Evolutionary conservation across 35 echinoderm and acorn worm genomes (phyloP).

Genomic region (Diadema setosum): DNA sequence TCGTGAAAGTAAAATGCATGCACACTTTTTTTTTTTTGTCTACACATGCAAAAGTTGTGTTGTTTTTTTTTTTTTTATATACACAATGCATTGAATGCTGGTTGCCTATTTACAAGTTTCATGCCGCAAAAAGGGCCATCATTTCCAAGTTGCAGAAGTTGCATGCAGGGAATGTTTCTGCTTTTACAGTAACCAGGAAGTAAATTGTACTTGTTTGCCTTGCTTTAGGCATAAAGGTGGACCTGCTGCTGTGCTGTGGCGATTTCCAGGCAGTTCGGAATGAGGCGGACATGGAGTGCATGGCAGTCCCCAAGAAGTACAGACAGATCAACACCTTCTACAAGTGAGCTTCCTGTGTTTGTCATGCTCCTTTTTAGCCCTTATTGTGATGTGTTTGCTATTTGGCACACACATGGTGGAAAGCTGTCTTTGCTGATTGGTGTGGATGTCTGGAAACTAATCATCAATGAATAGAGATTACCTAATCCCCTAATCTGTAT

Average conservation of each 20-base stretch:
- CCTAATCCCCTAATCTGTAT: no score
- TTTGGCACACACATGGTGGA: no score
- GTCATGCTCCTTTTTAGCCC: no score
- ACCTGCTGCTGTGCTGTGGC: constrained; percentile 92
- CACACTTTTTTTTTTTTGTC: not conserved
- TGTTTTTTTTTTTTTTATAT: not conserved
- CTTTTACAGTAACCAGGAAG: not conserved
- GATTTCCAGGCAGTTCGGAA: constrained; percentile 96
- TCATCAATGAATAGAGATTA: no score
- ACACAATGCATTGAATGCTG: no score
- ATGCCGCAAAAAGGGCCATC: not conserved
- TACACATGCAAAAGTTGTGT: not conserved
- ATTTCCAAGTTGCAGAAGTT: no score
- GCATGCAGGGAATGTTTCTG: not conserved
- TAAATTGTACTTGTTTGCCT: not conserved
- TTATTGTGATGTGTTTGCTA: no score
- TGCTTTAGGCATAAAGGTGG: constrained; percentile 78
- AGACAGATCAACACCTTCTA: constrained; percentile 86
- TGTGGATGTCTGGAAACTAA: no score
- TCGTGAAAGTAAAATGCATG: no score
- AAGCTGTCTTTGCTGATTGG: no score
- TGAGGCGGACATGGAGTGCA: constrained; percentile 94
- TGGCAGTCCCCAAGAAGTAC: constrained; percentile 96
- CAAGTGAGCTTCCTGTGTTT: constrained; percentile 87
- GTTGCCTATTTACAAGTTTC: not conserved